phyloP scores from a whole-genome alignment of 2,797 vertebrate genomes.

The Rhinella marina region DNA sequence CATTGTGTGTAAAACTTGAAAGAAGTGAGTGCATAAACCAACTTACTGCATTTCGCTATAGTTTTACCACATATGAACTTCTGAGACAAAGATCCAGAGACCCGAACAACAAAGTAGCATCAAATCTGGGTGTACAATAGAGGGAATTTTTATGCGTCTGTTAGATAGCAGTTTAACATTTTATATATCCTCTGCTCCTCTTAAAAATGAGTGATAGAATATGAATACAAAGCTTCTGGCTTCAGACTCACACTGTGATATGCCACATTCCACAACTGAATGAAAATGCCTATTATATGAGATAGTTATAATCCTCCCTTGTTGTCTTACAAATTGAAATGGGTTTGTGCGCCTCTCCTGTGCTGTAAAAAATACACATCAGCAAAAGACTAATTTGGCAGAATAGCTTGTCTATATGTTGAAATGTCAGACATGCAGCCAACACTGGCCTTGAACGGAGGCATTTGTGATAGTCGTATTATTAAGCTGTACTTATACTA shows the following conservation, averaged over 20 bases:
- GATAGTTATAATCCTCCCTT: constrained; percentile 53
- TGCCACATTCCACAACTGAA: constrained; percentile 26
- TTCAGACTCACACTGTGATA: constrained; percentile 24
- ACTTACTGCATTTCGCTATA: not conserved
- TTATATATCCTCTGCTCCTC: constrained; percentile 21
- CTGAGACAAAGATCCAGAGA: not conserved
- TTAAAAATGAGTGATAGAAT: constrained; percentile 33
- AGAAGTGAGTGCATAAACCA: not conserved
- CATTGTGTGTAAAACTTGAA: no score
- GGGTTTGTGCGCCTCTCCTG: constrained; percentile 40
- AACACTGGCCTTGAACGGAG: not conserved
- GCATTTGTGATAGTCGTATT: constrained; percentile 20
- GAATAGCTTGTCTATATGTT: constrained; percentile 29
- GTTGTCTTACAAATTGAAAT: constrained; percentile 57
- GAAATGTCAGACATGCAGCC: constrained; percentile 21
- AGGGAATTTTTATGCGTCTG: not conserved
- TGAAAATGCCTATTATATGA: constrained; percentile 46
- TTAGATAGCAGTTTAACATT: constrained; percentile 20
- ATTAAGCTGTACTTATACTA: not conserved
- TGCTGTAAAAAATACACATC: constrained; percentile 49
- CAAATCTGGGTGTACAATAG: not conserved
- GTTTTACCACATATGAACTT: constrained; percentile 1
- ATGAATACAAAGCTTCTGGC: constrained; percentile 41
- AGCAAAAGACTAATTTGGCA: constrained; percentile 51
- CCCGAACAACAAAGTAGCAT: not conserved